phyloP scores from a whole-genome alignment of 2,113 vertebrate genomes.

The Oriolus oriolus region DNA sequence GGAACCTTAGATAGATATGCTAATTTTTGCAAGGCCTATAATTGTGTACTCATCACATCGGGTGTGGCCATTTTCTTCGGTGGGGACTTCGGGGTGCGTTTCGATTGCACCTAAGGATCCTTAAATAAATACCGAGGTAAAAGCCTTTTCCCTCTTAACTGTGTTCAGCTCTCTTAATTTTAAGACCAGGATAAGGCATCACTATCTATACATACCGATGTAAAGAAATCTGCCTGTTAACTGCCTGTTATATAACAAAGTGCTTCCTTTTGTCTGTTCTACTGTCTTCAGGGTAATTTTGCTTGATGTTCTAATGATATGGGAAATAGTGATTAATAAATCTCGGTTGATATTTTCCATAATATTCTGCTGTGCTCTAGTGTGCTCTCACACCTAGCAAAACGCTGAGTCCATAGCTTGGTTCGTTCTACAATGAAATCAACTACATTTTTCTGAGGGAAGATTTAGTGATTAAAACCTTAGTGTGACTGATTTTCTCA shows the following conservation, averaged over 20 bases:
- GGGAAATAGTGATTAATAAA: not conserved
- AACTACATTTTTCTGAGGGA: not conserved
- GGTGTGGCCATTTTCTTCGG: too few relatives aligned
- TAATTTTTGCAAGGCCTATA: too few relatives aligned
- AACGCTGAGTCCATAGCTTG: not conserved
- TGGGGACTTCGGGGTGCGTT: too few relatives aligned
- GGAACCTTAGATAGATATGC: too few relatives aligned
- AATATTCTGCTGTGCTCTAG: not conserved
- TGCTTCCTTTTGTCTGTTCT: not conserved
- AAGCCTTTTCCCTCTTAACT: too few relatives aligned
- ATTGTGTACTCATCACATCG: too few relatives aligned
- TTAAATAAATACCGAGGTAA: too few relatives aligned
- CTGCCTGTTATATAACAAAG: not conserved
- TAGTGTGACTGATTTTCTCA: not conserved
- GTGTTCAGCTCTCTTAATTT: too few relatives aligned
- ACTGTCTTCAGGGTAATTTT: not conserved
- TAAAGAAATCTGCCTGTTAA: not conserved
- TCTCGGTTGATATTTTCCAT: not conserved
- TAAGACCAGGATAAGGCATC: too few relatives aligned
- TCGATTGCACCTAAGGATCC: too few relatives aligned
- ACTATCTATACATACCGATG: not conserved
- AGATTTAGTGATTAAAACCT: not conserved
- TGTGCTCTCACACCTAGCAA: not conserved
- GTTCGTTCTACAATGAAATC: not conserved
- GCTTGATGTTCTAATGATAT: not conserved